These are phyloP conservation scores for Frankliniella intonsa DNA, from an alignment of 2,888 invertebrate species.

Conservation along the genomic window DNA sequence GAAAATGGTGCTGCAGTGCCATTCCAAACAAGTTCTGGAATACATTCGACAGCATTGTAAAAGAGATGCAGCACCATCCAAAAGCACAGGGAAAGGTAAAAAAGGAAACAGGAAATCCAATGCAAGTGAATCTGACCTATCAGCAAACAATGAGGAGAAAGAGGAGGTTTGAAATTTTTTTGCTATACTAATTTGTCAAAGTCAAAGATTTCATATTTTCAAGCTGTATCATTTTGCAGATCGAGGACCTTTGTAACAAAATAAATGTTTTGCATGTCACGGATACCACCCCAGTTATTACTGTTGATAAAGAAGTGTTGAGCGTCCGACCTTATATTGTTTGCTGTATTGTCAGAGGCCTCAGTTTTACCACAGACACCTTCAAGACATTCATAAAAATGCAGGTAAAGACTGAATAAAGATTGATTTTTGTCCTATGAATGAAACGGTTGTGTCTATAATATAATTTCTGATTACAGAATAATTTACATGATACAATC, in stretches of 20 bases:
- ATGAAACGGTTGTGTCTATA: too few relatives aligned
- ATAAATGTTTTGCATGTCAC: conserved; percentile 48
- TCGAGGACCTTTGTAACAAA: neutral
- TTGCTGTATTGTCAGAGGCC: conserved; percentile 63
- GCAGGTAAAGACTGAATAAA: conserved; percentile 58
- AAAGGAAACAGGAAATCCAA: neutral
- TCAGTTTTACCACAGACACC: conserved; percentile 58
- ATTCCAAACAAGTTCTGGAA: conserved; percentile 69
- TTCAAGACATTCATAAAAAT: conserved; percentile 73
- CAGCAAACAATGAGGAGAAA: neutral
- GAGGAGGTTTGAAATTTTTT: neutral
- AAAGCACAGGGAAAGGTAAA: neutral
- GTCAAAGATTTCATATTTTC: too few relatives aligned
- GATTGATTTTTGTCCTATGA: neutral
- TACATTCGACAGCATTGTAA: conserved; percentile 65
- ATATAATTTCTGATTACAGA: neutral
- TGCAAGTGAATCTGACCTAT: neutral
- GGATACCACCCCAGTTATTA: conserved; percentile 51
- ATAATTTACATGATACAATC: conserved; percentile 59
- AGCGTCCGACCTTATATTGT: conserved; percentile 65
- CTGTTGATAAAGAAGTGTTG: conserved; percentile 55
- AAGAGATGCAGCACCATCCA: neutral
- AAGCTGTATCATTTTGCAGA: neutral
- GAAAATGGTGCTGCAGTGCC: conserved; percentile 70
- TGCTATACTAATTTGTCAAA: too few relatives aligned